Base-by-base conservation (phyloP, 2,888 invertebrate species). In the Drosophila koepferae region DNA sequence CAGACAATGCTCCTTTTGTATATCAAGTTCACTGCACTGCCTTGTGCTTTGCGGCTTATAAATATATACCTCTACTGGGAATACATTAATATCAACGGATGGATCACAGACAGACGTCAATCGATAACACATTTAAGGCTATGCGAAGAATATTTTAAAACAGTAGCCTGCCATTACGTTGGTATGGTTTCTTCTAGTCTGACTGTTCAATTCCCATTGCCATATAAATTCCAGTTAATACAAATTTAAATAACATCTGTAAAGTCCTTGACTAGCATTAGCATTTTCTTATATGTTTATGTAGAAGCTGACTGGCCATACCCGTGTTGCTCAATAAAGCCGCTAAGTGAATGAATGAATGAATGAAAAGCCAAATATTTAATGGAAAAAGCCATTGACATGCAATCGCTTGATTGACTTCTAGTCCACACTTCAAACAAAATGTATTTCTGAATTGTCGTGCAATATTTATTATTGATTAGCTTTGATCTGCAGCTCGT, bases 401-500 rank as follows among this genome's bases (percentile, higher is more conserved):
- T 71, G 63, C 75, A 68, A 65, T 53, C 46, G 59, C 48, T 43
- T 62, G 66, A 67, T 71, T 80, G 77, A 72, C 58, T 62, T 63
- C 63, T 49, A 40, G 59, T 46, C 18, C 23, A 20, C 36, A 49
- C 3, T 58, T 43, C 5, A 14, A 31, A 9, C 23, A 7, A 28
- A 49, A 59, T 41, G 44, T 60, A 59, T 41, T 36, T 38, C 28
- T 28, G 34, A 53, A 49, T 49, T 62, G 34, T 55, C n/a, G 38
- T 16, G 12, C 14, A 44, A 63, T 68, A 67, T 76, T 64, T 74
- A 49, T 63, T 10, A 49, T 41, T 63, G 7, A 49, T 41, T 46
- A 56, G 48, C 51, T 49, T 56, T 48, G 18, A 48, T 20, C 28
- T 59, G 54, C 16, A 48, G 46, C 38, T 58, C 10, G 18, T 34